Conservation (phyloP, 2,888 invertebrate genomes). For the Caenorhabditis japonica region DNA sequence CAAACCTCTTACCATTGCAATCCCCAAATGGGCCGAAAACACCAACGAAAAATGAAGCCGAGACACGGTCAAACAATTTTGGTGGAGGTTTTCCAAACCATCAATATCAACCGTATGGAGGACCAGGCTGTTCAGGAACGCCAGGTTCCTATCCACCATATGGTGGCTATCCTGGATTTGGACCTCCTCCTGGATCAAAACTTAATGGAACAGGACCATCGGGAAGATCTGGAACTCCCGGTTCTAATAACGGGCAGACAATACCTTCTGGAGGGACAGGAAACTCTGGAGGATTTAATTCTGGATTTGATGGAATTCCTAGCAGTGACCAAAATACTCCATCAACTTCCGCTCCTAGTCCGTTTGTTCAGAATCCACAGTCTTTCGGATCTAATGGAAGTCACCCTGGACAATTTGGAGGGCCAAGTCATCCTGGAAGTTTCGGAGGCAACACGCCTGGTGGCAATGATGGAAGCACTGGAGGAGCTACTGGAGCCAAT, state of each 20-base stretch:
- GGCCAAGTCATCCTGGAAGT: background rate
- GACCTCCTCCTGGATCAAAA: background rate
- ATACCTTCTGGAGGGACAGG: no score
- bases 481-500: background rate
- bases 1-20: constrained; percentile 12
- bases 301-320: no score
- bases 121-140: background rate
- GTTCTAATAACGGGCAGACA: background rate
- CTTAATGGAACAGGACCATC: background rate
- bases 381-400: background rate
- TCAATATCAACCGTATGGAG: constrained; percentile 3
- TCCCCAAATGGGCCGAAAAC: constrained; percentile 5
- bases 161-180: constrained; percentile 17
- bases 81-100: background rate
- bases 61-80: constrained; percentile 20
- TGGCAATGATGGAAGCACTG: background rate
- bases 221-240: background rate
- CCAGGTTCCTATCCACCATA: background rate
- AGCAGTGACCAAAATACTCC: no score
- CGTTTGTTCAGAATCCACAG: constrained; percentile 1
- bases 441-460: background rate
- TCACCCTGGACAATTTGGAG: background rate
- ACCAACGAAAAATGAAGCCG: constrained; percentile 11
- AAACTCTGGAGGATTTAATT: no score
- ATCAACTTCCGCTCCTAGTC: background rate